Evolutionary conservation across 2,797 vertebrate species (phyloP).

Genomic region (Sardinella longiceps): DNA sequence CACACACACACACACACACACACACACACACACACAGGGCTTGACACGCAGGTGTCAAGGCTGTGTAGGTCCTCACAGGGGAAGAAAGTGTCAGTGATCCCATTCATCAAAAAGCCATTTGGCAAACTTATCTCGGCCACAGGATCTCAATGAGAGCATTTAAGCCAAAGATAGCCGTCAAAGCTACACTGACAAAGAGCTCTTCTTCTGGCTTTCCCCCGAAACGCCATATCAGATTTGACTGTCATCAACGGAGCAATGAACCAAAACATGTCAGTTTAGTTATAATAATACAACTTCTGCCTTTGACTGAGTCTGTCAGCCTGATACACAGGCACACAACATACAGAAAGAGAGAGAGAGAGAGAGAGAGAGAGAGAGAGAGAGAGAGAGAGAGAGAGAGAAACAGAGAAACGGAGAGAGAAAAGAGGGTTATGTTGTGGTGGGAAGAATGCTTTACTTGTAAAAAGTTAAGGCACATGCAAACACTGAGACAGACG

Average conservation of each 20-base stretch:
- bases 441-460: neutral
- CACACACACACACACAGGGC: neutral
- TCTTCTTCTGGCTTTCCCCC: neutral
- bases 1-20: neutral
- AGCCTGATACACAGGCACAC: neutral
- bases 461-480: neutral
- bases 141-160: constrained; percentile 12
- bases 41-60: constrained; percentile 16
- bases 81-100: neutral
- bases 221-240: neutral
- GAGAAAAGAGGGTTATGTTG: neutral
- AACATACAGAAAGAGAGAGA: neutral
- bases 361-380: neutral
- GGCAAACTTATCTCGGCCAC: neutral
- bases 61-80: constrained; percentile 5
- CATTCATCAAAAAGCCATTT: constrained; percentile 21
- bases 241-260: neutral
- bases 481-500: neutral
- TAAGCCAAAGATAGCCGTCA: neutral
- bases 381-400: neutral
- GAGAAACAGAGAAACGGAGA: neutral
- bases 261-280: neutral
- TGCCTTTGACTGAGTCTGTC: neutral
- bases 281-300: neutral
- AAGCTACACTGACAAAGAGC: neutral